These are phyloP conservation scores for Melinopterus prodromus DNA, from an alignment of 2,888 invertebrate species.

Conservation along the genomic window DNA sequence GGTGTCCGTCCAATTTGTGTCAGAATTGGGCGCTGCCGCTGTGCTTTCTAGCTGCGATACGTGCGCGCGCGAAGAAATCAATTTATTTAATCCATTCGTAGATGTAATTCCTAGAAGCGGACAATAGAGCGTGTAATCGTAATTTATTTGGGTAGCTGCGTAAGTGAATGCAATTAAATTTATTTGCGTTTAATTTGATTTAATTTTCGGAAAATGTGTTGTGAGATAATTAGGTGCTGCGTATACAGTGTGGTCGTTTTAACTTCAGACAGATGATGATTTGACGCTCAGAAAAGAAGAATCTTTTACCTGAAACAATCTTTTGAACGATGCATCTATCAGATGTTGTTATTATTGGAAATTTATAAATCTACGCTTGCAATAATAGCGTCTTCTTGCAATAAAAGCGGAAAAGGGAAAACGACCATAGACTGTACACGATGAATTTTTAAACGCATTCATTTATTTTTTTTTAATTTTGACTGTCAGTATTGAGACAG, in stretches of 20 bases:
- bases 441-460: too few relatives aligned
- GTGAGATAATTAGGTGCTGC: neutral
- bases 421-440: too few relatives aligned
- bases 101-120: neutral
- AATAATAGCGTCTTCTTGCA: too few relatives aligned
- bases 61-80: neutral
- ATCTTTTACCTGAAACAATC: too few relatives aligned
- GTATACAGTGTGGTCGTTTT: neutral
- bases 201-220: neutral
- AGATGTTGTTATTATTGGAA: too few relatives aligned
- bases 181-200: neutral
- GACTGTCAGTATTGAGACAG: too few relatives aligned
- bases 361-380: too few relatives aligned
- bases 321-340: too few relatives aligned
- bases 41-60: neutral
- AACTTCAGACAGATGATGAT: too few relatives aligned
- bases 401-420: too few relatives aligned
- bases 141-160: neutral
- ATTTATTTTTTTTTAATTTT: too few relatives aligned
- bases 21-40: neutral
- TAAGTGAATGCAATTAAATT: neutral
- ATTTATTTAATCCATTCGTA: neutral
- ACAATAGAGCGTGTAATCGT: neutral
- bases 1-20: neutral
- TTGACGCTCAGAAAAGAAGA: too few relatives aligned